phyloP scores from a whole-genome alignment of 2,888 invertebrate genomes.

The Philaethria dido region DNA sequence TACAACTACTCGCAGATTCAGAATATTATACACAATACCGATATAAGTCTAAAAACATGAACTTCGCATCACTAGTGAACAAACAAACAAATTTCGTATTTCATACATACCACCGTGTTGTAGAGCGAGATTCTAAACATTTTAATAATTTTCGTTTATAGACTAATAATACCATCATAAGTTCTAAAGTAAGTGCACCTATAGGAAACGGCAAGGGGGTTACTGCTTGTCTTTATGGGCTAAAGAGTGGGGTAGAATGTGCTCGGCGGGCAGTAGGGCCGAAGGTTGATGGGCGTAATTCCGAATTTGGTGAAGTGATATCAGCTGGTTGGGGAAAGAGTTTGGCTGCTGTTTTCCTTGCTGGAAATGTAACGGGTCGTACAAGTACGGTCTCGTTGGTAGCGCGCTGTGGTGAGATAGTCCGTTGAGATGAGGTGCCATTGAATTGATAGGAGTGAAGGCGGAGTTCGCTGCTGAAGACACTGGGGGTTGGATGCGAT shows the following conservation, averaged over 20 bases:
- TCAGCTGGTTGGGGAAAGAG: conserved; percentile 95
- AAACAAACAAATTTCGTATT: conserved; percentile 66
- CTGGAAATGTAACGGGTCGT: conserved; percentile 96
- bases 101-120: conserved; percentile 75
- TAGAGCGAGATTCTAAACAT: conserved; percentile 81
- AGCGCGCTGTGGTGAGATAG: conserved; percentile 87
- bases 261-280: conserved; percentile 87
- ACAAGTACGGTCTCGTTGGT: conserved; percentile 92
- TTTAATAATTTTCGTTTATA: conserved; percentile 75
- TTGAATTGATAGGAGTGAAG: conserved; percentile 96
- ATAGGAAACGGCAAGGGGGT: conserved; percentile 60
- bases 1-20: conserved; percentile 71
- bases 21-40: conserved; percentile 75
- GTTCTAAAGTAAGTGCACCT: conserved; percentile 72
- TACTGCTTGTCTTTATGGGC: conserved; percentile 83
- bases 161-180: conserved; percentile 82
- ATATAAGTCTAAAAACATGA: conserved; percentile 76
- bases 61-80: conserved; percentile 66
- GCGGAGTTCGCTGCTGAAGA: conserved; percentile 91
- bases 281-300: conserved; percentile 97
- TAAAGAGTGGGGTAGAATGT: conserved; percentile 83
- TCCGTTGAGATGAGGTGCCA: conserved; percentile 90
- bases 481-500: conserved; percentile 79
- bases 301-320: conserved; percentile 97
- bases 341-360: conserved; percentile 86